Evolutionary conservation across 2,113 vertebrate species (phyloP), one percentile per base, ranked within the genome.

Genomic region (Oncorhynchus nerka): DNA sequence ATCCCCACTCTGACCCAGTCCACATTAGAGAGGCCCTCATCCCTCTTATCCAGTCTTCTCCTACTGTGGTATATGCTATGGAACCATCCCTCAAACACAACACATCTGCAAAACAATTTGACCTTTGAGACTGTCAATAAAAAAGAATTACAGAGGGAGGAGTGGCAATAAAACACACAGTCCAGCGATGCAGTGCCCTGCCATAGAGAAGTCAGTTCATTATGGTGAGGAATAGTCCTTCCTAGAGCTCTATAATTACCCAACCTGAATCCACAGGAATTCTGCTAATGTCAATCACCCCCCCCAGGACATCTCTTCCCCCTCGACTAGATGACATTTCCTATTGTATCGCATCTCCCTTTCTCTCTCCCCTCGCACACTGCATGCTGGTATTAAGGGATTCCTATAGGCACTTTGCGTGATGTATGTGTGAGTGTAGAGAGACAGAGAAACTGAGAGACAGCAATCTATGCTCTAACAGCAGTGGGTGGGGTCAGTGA

Each of bases 251-350:
- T 64, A 81, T 78, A 83, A 88, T 89, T 79, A 78, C 68, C 76
- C 16, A 9, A 45, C 55, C 55, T 84, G 80, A 85, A n/a, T 77
- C 64, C 70, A 66, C 64, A 51, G 71, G 30, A 77, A 83, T 82
- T 74, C 84, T 80, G 79, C 70, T 75, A 13, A 71, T 85, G 86
- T 92, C 89, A 88, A 71, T 89, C 81, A 81, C 77, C 61, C 79
- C 79, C 81, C 70, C 62, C 67, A 61, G 80, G 70, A 75, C 78
- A 76, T 76, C 79, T 48, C 77, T 78, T 45, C 12, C 73, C 76
- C 71, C 74, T 73, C 70, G 55, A 75, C 75, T 59, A 71, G 76
- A 80, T 72, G 68, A 69, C 76, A 79, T 75, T 79, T 82, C 65
- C 49, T 39, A 59, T 76, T 71, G 87, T 76, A 82, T 79, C 83